Percentiles rank a stretch among this genome's conserved stretches.
Evolutionary conservation across 2,113 vertebrate species (phyloP).

Genomic region (Eulacestoma nigropectus): DNA sequence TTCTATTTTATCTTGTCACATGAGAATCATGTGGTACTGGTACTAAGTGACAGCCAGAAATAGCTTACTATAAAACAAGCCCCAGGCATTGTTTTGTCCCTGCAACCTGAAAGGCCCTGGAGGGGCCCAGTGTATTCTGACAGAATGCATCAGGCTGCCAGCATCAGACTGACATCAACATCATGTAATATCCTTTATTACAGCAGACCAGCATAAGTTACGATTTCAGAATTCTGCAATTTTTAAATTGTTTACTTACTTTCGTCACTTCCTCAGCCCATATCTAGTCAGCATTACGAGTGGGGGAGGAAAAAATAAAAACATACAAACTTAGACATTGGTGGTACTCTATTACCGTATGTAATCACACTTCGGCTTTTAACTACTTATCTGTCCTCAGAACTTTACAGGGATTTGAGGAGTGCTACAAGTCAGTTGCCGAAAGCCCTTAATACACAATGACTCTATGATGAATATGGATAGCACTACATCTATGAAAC

Average conservation of each 20-base stretch:
- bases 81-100: background rate
- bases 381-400: background rate
- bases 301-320: slow-evolving; percentile 16
- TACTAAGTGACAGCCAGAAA: background rate
- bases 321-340: slow-evolving; percentile 46
- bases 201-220: background rate
- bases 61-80: background rate
- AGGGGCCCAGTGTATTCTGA: background rate
- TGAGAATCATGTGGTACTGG: background rate
- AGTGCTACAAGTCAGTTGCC: background rate
- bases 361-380: background rate
- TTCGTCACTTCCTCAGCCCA: slow-evolving; percentile 92
- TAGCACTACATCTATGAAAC: background rate
- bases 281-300: slow-evolving; percentile 89
- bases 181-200: background rate
- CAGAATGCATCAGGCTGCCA: background rate
- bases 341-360: background rate
- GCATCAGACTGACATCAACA: background rate
- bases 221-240: slow-evolving; percentile 26
- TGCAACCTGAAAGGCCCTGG: background rate
- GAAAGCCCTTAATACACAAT: background rate
- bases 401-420: background rate
- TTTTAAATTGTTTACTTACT: slow-evolving; percentile 86
- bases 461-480: background rate
- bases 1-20: background rate